These are phyloP conservation scores for Acyrthosiphon pisum DNA, from an alignment of 1,140 invertebrate species.

Conservation along the genomic window DNA sequence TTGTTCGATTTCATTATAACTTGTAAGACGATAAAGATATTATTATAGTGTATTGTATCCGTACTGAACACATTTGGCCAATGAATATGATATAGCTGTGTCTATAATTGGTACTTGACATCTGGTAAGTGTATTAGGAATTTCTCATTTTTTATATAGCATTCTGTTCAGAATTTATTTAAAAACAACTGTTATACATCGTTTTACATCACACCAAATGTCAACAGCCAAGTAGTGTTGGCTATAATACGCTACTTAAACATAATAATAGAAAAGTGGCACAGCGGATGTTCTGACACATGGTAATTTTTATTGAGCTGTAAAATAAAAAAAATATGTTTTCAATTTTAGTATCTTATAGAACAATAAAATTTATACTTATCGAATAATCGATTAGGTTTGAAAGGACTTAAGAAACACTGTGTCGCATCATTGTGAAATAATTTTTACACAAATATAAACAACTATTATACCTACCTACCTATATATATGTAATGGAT, in stretches of 20 bases:
- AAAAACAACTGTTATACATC: not conserved
- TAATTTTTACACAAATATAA: no score
- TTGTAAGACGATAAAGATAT: not conserved
- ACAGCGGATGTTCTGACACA: not conserved
- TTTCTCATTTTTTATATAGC: conserved; percentile 4
- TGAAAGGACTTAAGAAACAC: not conserved
- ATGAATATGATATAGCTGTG: not conserved
- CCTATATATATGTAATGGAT: no score
- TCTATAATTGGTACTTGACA: conserved; percentile 21
- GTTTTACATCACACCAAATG: not conserved
- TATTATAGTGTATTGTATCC: not conserved
- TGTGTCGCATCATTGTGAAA: no score
- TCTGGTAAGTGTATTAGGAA: conserved; percentile 3
- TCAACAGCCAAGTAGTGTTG: not conserved
- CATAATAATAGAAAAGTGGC: not conserved
- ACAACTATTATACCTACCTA: no score
- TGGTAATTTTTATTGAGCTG: not conserved
- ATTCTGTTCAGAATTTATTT: not conserved
- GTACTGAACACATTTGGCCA: not conserved
- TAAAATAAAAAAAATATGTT: not conserved
- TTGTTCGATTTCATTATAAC: not conserved
- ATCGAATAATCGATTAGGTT: not conserved
- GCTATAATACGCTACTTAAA: not conserved
- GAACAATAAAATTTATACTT: not conserved
- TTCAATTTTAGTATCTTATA: not conserved